Evolutionary conservation across 2,888 invertebrate species (phyloP), one percentile per base, ranked within the genome.

Genomic region (Mesochorus sp.): DNA sequence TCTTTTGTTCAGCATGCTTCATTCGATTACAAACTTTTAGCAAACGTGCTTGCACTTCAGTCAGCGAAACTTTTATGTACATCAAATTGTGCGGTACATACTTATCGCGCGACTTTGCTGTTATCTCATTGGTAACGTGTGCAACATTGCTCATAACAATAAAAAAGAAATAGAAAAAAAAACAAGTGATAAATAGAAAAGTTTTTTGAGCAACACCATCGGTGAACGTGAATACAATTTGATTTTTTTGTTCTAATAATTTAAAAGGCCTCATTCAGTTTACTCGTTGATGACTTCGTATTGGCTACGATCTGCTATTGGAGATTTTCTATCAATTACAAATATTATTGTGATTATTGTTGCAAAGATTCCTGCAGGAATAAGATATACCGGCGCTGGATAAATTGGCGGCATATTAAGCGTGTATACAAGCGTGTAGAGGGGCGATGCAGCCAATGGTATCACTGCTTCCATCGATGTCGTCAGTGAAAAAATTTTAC

Each of bases 401-500:
- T 87, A 90, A n/a, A 85, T 21, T 4, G 89, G 88, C 55, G 89
- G 88, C 82, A 90, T 82, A 66, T 84, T 86, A 21, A 83, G 72
- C 0, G 86, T 82, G 71, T 96, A 96, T 17, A 96, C 88, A 0
- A 93, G 87, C 26, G 94, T 94, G 88, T 94, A 96, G 0, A 95
- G 80, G 0, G 95, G 92, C 0, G 94, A 92, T 0, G 94, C 92
- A 1, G 94, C 84, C 61, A 95, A 91, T 0, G 94, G 94, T 19
- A 93, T 92, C 47, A 94, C 83, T 12, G 94, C 94, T 90, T 95
- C 95, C 24, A 95, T 85, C 1, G 94, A 93, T 28, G 94, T 93
- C 85, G 94, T 93, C 62, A 95, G 90, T 0, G 95, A 93, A 86
- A 95, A 95, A 24, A 95, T 93, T 91, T 95, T 95, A 1, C 94